A percentile compares a stretch with the other conserved stretches of the same genome.
Conservation (phyloP, 2,888 invertebrate genomes). For the Ligdia adustata region DNA sequence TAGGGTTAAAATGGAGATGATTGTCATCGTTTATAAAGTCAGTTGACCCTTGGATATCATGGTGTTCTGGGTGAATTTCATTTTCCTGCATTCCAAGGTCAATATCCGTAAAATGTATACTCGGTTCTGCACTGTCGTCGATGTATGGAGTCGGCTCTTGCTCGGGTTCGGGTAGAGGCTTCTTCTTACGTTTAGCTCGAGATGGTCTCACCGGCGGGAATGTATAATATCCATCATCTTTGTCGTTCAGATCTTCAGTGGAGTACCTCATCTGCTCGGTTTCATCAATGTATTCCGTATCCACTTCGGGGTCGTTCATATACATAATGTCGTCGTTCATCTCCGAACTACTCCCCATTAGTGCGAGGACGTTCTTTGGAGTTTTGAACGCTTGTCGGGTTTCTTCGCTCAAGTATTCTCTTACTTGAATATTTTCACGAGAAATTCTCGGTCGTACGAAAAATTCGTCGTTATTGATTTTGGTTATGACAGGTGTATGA, state of each 20-base stretch:
- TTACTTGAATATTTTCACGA: slow-evolving; percentile 91
- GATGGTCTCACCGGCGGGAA: slow-evolving; percentile 84
- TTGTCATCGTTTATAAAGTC: slow-evolving; percentile 52
- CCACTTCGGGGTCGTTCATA: slow-evolving; percentile 66
- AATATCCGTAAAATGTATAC: slow-evolving; percentile 76
- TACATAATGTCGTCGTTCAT: slow-evolving; percentile 63
- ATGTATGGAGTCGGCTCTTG: slow-evolving; percentile 68
- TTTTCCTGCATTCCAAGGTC: slow-evolving; percentile 78
- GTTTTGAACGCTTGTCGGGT: slow-evolving; percentile 90
- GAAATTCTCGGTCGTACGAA: slow-evolving; percentile 92
- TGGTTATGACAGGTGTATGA: slow-evolving; percentile 88
- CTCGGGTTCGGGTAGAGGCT: slow-evolving; percentile 43
- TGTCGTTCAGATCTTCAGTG: slow-evolving; percentile 72
- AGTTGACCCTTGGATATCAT: slow-evolving; percentile 47
- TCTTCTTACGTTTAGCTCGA: slow-evolving; percentile 81
- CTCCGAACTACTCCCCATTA: slow-evolving; percentile 78
- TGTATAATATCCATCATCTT: slow-evolving; percentile 80
- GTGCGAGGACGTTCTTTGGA: slow-evolving; percentile 86
- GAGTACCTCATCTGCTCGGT: slow-evolving; percentile 66
- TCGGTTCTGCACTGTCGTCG: slow-evolving; percentile 70
- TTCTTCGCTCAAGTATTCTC: slow-evolving; percentile 90
- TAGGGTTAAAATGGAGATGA: slow-evolving; percentile 65
- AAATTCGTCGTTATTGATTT: slow-evolving; percentile 94
- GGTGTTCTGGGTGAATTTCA: slow-evolving; percentile 60
- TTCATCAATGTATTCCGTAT: slow-evolving; percentile 68